These are phyloP conservation scores for Pollenia griseotomentosa DNA, from an alignment of 2,888 invertebrate genomes.

Conservation along the genomic window DNA sequence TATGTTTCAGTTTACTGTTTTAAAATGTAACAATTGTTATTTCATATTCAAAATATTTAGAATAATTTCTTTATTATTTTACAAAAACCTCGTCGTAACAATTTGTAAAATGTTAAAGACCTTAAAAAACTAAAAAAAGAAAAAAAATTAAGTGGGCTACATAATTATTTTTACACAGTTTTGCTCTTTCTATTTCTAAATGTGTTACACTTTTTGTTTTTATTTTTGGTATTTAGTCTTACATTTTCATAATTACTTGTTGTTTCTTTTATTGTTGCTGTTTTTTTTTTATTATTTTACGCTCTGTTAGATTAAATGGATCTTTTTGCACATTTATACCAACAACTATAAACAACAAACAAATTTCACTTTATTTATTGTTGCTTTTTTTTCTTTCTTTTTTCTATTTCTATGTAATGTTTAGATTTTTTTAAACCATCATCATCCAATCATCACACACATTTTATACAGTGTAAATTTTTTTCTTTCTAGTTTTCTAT, in stretches of 20 bases:
- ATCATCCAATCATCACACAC: conserved; percentile 35
- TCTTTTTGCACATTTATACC: conserved; percentile 49
- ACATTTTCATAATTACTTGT: conserved; percentile 60
- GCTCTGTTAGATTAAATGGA: conserved; percentile 66
- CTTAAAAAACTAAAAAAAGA: conserved; percentile 31
- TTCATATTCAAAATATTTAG: not conserved
- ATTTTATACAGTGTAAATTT: not conserved
- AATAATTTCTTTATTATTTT: not conserved
- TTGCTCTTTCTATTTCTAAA: conserved; percentile 17
- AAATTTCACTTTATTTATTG: conserved; percentile 70
- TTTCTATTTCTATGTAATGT: conserved; percentile 18
- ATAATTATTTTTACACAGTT: conserved; percentile 29
- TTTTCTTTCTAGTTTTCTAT: not conserved
- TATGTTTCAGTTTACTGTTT: not conserved
- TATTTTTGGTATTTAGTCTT: conserved; percentile 52
- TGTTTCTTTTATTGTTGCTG: conserved; percentile 46
- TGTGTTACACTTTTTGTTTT: conserved; percentile 54
- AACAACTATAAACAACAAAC: conserved; percentile 32
- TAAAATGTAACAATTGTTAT: not conserved
- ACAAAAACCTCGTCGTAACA: conserved; percentile 4
- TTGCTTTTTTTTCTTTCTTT: not conserved
- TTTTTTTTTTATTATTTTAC: conserved; percentile 51
- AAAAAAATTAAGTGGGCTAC: conserved; percentile 37
- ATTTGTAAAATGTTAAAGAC: conserved; percentile 60
- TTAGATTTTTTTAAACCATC: conserved; percentile 12